Base-by-base conservation (phyloP, 2,888 invertebrate species). In the Latrodectus elegans region DNA sequence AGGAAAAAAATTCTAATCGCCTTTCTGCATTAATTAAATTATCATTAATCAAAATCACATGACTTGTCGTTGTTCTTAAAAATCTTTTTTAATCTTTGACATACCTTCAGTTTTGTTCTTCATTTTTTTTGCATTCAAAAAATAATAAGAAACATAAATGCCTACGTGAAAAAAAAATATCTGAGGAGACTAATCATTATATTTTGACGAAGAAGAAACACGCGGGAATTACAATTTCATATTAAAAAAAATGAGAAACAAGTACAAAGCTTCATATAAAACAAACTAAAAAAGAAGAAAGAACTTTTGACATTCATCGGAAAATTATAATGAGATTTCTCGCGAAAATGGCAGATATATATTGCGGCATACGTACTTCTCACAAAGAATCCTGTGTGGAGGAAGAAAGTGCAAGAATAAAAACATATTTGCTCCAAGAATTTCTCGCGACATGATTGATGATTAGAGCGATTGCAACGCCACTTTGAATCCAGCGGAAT, bases 291-390 rank as follows among this genome's bases (percentile, higher is more conserved):
- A 53, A 51, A 12, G 12, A 26, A 73, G 26, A 26, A 79, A 80
- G n/a, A 72, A 52, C 22, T 51, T 70, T 74, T 74, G 74, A 81
- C 80, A 76, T 86, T 76, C 81, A 86, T 86, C 72, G 86, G 73
- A 79, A 86, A 86, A 86, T 80, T 86, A 49, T 86, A 86, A 86
- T 86, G 86, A 86, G 86, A 76, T 86, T 74, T 80, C 55, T 22
- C 15, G 67, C n/a, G 53, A 76, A 86, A 81, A 81, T 60, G 64
- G 71, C 67, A 38, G 65, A 74, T 65, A 74, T 82, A 67, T 67
- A 51, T 76, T 70, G 49, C 22, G 49, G 70, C 67, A 17, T 17
- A 52, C 15, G 52, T 52, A 65, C 67, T 65, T 15, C 68, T 49
- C 78, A 55, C 15, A 17, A 26, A 65, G 15, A 38, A 38, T 38